Evolutionary conservation across 2,888 invertebrate genomes (phyloP).

Genomic region (Melitaea athalia): DNA sequence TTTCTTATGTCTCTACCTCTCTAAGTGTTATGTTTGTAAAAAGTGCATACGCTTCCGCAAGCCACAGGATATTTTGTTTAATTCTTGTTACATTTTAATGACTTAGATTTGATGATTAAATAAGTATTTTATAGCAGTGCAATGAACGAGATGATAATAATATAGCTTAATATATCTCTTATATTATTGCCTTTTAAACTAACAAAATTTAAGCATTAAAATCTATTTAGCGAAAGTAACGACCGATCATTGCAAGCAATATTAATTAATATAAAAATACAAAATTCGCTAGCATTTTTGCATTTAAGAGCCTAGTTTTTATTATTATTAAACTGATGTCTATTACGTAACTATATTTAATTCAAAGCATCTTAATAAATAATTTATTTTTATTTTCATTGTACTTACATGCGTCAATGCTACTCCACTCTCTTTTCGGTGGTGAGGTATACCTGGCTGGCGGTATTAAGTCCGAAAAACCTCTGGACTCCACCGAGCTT

Average conservation of each 20-base stretch:
- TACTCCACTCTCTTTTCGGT: constrained; percentile 39
- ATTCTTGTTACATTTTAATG: not conserved
- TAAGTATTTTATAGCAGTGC: not conserved
- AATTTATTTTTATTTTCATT: not conserved
- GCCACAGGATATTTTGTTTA: not conserved
- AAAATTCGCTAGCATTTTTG: constrained; percentile 15
- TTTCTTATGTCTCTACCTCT: no score
- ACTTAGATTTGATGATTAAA: not conserved
- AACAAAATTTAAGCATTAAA: not conserved
- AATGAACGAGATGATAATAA: not conserved
- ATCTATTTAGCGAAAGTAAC: not conserved
- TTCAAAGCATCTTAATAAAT: not conserved
- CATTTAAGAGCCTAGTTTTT: not conserved
- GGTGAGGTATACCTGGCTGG: constrained; percentile 18
- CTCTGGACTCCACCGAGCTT: constrained; percentile 31
- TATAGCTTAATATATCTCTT: not conserved
- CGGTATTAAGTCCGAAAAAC: constrained; percentile 24
- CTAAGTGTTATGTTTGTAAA: no score
- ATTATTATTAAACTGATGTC: not conserved
- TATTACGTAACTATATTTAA: not conserved
- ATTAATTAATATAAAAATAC: constrained; percentile 1
- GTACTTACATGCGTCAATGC: constrained; percentile 35
- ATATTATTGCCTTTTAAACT: not conserved
- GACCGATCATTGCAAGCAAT: not conserved
- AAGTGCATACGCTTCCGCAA: constrained; percentile 6